Evolutionary conservation across 2,888 invertebrate species (phyloP).

Genomic region (Synergus japonicus): DNA sequence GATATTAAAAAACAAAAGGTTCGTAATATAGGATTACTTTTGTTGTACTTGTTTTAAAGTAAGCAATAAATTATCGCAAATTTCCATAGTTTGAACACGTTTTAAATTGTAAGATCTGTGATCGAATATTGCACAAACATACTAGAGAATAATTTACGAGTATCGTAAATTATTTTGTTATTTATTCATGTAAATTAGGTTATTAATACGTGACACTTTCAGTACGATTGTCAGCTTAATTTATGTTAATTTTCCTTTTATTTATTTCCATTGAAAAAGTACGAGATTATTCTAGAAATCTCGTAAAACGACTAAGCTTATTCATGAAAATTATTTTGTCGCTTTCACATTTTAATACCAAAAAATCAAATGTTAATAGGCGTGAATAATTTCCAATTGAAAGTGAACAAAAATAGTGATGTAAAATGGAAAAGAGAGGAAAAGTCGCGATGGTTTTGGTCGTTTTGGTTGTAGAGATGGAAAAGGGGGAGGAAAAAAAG

Average conservation of each 20-base stretch:
- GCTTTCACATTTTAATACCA: too few species aligned
- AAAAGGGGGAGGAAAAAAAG: conserved; percentile 62
- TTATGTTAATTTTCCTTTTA: conserved; percentile 15
- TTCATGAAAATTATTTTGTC: too few species aligned
- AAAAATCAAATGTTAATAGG: not conserved
- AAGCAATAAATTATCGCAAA: conserved; percentile 5
- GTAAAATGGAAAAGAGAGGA: conserved; percentile 42
- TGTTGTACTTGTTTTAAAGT: not conserved
- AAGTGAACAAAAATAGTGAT: not conserved
- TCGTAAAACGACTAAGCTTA: too few species aligned
- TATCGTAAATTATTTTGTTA: conserved; percentile 1
- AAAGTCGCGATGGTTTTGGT: conserved; percentile 48
- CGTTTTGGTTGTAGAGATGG: conserved; percentile 49
- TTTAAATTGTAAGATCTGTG: not conserved
- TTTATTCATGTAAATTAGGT: not conserved
- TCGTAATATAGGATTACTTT: not conserved
- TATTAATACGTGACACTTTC: conserved; percentile 13
- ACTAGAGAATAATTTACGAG: not conserved
- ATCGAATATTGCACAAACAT: conserved; percentile 19
- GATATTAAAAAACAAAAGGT: not conserved
- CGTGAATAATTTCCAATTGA: not conserved
- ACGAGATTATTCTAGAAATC: too few species aligned
- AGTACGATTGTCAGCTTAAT: conserved; percentile 8
- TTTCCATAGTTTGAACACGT: not conserved
- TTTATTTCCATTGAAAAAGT: not conserved